Base-by-base conservation (phyloP, 2,888 invertebrate species). In the Oscheius sp. region DNA sequence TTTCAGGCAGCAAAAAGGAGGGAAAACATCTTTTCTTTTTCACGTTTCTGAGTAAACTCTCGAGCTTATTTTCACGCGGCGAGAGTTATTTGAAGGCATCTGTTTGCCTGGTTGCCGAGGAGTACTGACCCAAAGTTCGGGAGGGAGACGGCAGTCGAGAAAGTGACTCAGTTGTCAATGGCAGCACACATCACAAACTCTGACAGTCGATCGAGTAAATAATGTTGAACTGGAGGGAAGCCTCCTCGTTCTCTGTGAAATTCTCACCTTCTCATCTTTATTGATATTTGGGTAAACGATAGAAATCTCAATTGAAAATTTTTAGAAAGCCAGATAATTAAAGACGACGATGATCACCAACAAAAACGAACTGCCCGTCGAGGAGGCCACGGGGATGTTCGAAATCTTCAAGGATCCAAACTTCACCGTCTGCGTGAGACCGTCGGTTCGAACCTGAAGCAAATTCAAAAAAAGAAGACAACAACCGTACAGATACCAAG, bases 191-290 rank as follows among this genome's bases (percentile, higher is more conserved):
- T 58, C 58, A 58, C n/a, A n/a, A n/a, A n/a, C 35, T 9, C 35
- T 58, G 58, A 58, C 58, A 58, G 58, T 58, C 25, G 23, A n/a
- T 25, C 18, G 58, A 58, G 58, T 58, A 23, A 58, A 58, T 58
- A 58, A 16, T 9, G 29, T 16, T 25, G 16, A 7, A 25, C 27
- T 58, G 25, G 29, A 55, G 29, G 58, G n/a, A n/a, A 58, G 9
- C 35, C 35, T 35, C 35, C 5, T 6, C 35, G 35, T 35, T 35
- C 9, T 35, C 35, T 35, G 9, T 35, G n/a, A n/a, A n/a, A n/a
- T 35, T 35, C 35, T 35, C 35, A 35, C 35, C 9, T 9, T 35
- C 9, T 9, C 35, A 35, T 3, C 35, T 35, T 35, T 35, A 35
- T 35, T 35, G 35, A 49, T 18, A 23, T 25, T 13, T 18, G 35